Evolutionary conservation across 2,797 vertebrate genomes (phyloP).

Genomic region (Anguilla pacifica): DNA sequence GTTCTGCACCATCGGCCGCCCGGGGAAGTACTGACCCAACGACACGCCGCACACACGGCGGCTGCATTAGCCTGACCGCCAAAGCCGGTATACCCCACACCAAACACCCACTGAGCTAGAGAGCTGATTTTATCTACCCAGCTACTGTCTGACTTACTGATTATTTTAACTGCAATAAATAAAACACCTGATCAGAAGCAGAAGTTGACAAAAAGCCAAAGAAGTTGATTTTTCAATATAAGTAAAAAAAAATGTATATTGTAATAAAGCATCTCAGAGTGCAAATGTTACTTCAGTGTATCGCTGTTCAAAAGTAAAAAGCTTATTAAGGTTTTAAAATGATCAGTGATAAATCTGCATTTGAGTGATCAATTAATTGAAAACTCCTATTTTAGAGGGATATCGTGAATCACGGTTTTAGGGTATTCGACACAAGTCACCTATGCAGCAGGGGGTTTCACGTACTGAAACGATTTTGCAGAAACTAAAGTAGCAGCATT

Average conservation of each 20-base stretch:
- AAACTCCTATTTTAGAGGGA: too few relatives aligned
- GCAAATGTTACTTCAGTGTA: not conserved
- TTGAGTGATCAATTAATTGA: too few relatives aligned
- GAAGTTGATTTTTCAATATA: not conserved
- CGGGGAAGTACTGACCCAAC: slow-evolving; percentile 80
- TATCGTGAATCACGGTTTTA: too few relatives aligned
- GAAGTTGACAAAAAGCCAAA: slow-evolving; percentile 4
- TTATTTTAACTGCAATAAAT: not conserved
- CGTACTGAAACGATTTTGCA: not conserved
- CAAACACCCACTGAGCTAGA: not conserved
- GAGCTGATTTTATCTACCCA: not conserved
- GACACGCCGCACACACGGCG: not conserved
- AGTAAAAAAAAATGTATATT: not conserved
- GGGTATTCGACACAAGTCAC: too few relatives aligned
- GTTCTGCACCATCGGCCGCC: slow-evolving; percentile 76
- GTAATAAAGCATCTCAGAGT: not conserved
- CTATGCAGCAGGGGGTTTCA: too few relatives aligned
- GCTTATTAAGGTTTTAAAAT: too few relatives aligned
- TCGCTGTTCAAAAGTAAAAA: not conserved
- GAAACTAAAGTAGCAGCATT: not conserved
- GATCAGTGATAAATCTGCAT: too few relatives aligned
- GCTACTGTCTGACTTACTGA: not conserved
- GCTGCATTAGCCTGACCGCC: not conserved
- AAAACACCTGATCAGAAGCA: not conserved
- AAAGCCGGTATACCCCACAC: not conserved